Conservation (phyloP, 2,888 invertebrate species). For the Thymelicus acteon region DNA sequence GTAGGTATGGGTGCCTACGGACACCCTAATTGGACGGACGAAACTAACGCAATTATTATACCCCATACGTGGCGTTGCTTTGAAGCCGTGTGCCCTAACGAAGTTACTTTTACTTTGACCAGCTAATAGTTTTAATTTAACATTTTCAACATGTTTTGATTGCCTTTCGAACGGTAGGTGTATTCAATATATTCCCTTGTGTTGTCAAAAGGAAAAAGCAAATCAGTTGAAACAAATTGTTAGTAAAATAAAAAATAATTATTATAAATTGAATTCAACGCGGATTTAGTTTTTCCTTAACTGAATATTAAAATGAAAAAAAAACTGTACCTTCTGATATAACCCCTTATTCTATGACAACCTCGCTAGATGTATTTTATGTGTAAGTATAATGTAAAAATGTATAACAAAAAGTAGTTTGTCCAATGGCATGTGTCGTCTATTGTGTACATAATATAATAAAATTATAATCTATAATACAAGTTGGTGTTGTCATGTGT, state of each 20-base stretch:
- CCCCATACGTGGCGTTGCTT: conserved; percentile 7
- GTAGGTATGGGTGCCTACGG: not conserved
- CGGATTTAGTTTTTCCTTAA: too few species aligned
- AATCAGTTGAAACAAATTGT: too few species aligned
- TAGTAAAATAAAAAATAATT: too few species aligned
- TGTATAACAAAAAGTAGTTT: not conserved
- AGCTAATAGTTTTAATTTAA: not conserved
- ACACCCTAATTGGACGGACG: not conserved
- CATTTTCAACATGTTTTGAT: not conserved
- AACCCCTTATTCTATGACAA: not conserved
- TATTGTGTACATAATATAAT: not conserved
- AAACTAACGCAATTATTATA: conserved; percentile 3
- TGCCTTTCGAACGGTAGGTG: not conserved
- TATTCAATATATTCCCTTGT: too few species aligned
- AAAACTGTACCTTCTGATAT: too few species aligned
- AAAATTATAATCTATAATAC: not conserved
- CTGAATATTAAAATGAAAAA: too few species aligned
- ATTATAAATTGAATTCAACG: too few species aligned
- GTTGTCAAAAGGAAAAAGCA: too few species aligned
- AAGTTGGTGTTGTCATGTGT: conserved; percentile 15
- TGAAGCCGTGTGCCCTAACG: not conserved
- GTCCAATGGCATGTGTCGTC: conserved; percentile 20
- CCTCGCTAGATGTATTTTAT: not conserved
- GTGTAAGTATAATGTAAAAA: not conserved
- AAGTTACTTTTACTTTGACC: conserved; percentile 6